Percentiles rank a stretch among this genome's conserved stretches.
These are phyloP conservation scores for Boleophthalmus pectinirostris DNA, from an alignment of 2,113 vertebrate species.

Conservation along the genomic window DNA sequence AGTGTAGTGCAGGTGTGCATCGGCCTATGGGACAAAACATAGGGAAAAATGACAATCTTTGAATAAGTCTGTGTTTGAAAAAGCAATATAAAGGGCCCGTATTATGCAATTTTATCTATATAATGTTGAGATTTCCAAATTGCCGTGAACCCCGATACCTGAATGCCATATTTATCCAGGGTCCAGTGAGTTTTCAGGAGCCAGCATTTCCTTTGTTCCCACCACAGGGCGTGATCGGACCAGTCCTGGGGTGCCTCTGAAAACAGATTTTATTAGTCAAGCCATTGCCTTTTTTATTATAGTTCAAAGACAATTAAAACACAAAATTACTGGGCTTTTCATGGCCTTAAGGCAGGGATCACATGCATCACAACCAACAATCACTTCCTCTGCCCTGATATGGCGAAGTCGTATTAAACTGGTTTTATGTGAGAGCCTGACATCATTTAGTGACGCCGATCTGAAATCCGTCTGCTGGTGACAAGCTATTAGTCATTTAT, in stretches of 20 bases:
- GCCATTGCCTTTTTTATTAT: not conserved
- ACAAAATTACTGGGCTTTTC: not conserved
- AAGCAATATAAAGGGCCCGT: too few relatives aligned
- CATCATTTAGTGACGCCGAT: constrained; percentile 44
- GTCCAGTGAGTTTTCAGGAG: constrained; percentile 98
- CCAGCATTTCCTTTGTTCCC: constrained; percentile 93
- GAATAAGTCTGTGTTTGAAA: too few relatives aligned
- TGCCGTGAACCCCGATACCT: constrained; percentile 44
- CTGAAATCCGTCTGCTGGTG: constrained; percentile 38
- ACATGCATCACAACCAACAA: not conserved
- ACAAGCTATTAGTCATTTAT: constrained; percentile 47
- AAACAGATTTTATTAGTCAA: constrained; percentile 20
- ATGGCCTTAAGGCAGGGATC: not conserved
- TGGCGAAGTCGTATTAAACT: constrained; percentile 20
- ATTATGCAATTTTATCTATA: too few relatives aligned
- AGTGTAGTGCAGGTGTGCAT: constrained; percentile 91
- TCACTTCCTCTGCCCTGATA: constrained; percentile 1
- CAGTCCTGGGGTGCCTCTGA: constrained; percentile 88
- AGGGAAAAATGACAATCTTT: not conserved
- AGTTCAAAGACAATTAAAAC: not conserved
- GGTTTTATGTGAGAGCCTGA: constrained; percentile 53
- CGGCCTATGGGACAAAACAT: constrained; percentile 77
- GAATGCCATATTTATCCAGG: constrained; percentile 91
- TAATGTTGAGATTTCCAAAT: too few relatives aligned
- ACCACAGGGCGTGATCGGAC: constrained; percentile 98